phyloP scores from a whole-genome alignment of 1,140 invertebrate species.

The Phymorhynchus buccinoides region DNA sequence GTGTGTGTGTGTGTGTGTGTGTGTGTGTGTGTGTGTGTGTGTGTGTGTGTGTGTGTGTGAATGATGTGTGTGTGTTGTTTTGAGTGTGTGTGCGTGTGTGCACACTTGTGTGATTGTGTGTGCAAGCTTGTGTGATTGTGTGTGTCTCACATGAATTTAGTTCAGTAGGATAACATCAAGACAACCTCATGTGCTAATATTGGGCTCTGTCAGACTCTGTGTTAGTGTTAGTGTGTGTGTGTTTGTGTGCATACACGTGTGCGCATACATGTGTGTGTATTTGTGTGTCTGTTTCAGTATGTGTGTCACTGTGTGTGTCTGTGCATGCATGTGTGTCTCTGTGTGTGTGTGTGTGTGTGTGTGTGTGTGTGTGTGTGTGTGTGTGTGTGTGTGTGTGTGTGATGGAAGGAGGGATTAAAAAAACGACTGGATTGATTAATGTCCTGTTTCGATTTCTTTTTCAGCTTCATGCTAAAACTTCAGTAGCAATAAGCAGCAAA shows the following conservation, averaged over 20 bases:
- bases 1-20: not conserved
- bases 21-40: not conserved
- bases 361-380: not conserved
- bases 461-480: constrained; percentile 92
- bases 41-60: not conserved
- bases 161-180: no score
- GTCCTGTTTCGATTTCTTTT: constrained; percentile 27
- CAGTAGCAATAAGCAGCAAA: constrained; percentile 81
- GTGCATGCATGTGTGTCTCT: not conserved
- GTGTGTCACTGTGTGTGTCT: not conserved
- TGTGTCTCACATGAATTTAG: no score
- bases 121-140: not conserved
- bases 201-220: no score
- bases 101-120: not conserved
- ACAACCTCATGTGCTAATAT: no score
- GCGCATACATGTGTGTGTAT: no score
- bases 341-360: not conserved
- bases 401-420: not conserved
- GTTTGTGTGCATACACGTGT: not conserved
- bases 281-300: not conserved
- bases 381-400: not conserved
- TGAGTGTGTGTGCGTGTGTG: not conserved
- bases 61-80: not conserved
- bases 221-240: no score
- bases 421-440: not conserved